Evolutionary conservation across 2,888 invertebrate species (phyloP).

Genomic region (Zonitis immaculata): DNA sequence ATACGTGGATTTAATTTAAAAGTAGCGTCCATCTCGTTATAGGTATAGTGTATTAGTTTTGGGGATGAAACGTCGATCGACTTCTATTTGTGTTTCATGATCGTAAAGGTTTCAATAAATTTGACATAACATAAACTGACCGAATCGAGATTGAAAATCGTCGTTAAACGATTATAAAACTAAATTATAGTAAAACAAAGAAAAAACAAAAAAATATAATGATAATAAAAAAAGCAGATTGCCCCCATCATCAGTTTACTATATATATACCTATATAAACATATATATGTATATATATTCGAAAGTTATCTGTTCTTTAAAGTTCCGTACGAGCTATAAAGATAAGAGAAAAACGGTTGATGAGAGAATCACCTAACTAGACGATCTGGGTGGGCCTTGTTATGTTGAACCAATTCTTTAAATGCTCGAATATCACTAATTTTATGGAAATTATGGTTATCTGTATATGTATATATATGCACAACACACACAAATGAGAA

Average conservation of each 20-base stretch:
- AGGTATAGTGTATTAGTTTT: too few species aligned
- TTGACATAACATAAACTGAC: neutral
- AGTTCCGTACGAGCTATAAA: constrained; percentile 39
- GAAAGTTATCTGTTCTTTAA: constrained; percentile 38
- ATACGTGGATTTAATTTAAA: too few species aligned
- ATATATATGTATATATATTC: too few species aligned
- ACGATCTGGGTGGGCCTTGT: constrained; percentile 36
- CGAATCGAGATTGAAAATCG: neutral
- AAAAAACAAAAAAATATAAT: neutral
- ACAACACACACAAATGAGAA: neutral
- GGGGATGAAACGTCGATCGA: neutral
- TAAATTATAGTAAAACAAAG: constrained; percentile 25
- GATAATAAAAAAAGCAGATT: too few species aligned
- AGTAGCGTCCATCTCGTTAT: neutral
- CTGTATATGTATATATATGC: too few species aligned
- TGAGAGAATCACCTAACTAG: constrained; percentile 24
- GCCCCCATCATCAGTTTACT: constrained; percentile 24
- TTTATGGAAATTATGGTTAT: constrained; percentile 34
- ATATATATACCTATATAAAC: too few species aligned
- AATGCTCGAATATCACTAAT: constrained; percentile 37
- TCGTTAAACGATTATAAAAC: constrained; percentile 5
- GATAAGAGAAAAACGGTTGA: constrained; percentile 31
- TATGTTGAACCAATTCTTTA: constrained; percentile 38
- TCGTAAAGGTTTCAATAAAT: neutral
- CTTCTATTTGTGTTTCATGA: neutral